Percentiles rank a stretch among this genome's conserved stretches.
Conservation (phyloP, 2,888 invertebrate genomes). For the Cerastis leucographa region DNA sequence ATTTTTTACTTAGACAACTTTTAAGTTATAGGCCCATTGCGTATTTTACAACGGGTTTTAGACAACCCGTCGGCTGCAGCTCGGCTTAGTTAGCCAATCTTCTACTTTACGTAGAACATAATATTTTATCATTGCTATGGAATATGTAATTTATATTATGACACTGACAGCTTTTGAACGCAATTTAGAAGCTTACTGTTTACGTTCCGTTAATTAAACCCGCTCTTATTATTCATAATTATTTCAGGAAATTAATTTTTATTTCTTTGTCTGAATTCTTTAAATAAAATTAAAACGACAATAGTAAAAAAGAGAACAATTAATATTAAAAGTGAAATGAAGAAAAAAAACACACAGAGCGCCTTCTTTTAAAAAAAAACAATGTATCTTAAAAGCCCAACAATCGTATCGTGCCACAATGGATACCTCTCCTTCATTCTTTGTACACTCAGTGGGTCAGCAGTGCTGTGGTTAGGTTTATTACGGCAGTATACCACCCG, state of each 20-base stretch:
- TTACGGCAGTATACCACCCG: conserved; percentile 86
- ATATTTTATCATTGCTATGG: not conserved
- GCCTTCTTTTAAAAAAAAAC: not conserved
- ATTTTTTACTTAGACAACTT: too few species aligned
- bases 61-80: conserved; percentile 34
- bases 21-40: conserved; percentile 42
- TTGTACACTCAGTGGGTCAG: conserved; percentile 74
- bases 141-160: too few species aligned
- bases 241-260: not conserved
- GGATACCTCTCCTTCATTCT: conserved; percentile 69
- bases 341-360: not conserved
- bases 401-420: conserved; percentile 73
- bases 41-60: not conserved
- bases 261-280: not conserved
- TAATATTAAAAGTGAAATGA: not conserved
- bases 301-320: not conserved
- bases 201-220: not conserved
- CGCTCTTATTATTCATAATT: too few species aligned
- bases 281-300: not conserved
- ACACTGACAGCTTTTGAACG: not conserved
- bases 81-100: not conserved
- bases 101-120: not conserved
- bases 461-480: conserved; percentile 84
- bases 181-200: not conserved
- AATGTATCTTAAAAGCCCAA: not conserved